phyloP scores from a whole-genome alignment of 2,888 invertebrate genomes.

The Dione juno region DNA sequence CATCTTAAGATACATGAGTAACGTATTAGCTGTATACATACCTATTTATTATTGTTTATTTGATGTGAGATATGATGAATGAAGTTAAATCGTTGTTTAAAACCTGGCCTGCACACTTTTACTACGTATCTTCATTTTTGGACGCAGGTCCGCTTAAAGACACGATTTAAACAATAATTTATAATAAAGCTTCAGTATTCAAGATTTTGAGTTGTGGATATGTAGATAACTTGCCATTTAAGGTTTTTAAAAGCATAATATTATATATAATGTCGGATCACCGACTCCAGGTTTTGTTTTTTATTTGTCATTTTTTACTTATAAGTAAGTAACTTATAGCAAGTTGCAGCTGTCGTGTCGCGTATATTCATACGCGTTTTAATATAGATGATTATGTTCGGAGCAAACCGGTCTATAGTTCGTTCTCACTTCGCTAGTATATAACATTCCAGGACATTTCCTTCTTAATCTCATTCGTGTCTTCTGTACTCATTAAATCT shows the following conservation, averaged over 20 bases:
- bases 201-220: constrained; percentile 2
- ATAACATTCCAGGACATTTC: too few species aligned
- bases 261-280: background rate
- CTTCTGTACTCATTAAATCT: too few species aligned
- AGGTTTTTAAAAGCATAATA: constrained; percentile 4
- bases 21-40: background rate
- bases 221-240: too few species aligned
- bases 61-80: background rate
- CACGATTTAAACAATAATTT: background rate
- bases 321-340: too few species aligned
- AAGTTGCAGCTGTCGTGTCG: too few species aligned
- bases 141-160: background rate
- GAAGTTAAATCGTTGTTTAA: background rate
- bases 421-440: too few species aligned
- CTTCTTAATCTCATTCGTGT: too few species aligned
- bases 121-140: background rate
- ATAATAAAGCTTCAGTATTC: constrained; percentile 5
- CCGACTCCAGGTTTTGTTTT: too few species aligned
- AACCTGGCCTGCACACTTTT: background rate
- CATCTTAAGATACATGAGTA: background rate
- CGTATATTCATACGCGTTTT: too few species aligned
- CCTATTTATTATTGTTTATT: constrained; percentile 7
- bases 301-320: background rate
- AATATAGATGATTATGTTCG: too few species aligned
- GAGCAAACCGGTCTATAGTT: too few species aligned